Evolutionary conservation across 2,113 vertebrate species (phyloP), one percentile per base, ranked within the genome.

Genomic region (Guaruba guarouba): DNA sequence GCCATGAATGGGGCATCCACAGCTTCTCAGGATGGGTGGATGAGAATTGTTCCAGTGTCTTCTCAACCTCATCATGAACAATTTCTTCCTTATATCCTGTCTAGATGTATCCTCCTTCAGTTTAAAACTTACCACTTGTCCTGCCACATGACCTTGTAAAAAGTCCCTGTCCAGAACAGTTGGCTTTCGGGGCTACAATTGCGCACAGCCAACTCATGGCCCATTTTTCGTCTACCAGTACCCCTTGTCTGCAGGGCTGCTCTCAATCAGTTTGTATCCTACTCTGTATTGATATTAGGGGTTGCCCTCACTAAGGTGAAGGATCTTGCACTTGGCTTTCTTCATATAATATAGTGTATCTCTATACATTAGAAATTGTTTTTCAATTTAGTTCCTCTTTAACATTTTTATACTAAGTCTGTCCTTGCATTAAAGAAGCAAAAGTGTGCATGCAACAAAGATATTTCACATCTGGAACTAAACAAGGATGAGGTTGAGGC

Each of bases 401-500:
- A 69, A 39, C 13, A 25, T 4, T 4, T 49, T 49, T 18, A 18
- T 35, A 24, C 3, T 22, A n/a, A 54, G 22, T 70, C 19, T 64
- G 3, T 19, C 23, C 8, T 20, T 62, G n/a, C 5, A 59, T 59
- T 67, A 35, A 59, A 20, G 62, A 62, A 33, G 28, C 33, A 44
- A 11, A 86, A 68, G 1, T 49, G 8, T 24, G 2, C 16, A 4
- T 64, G 24, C 3, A 57, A 37, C 23, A 48, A 57, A 61, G 7
- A 12, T 39, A 49, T 19, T 73, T 94, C 5, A 2, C 11, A 70
- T 8, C 8, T 81, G 24, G n/a, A 69, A 35, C 3, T 88, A 61
- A 59, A n/a, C 1, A n/a, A 25, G 20, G 2, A 15, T 41, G 13
- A 2, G 3, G 2, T 5, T 54, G 10, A 54, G 7, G 46, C 0